Base-by-base conservation (phyloP, 2,888 invertebrate species). In the Eilema depressum region DNA sequence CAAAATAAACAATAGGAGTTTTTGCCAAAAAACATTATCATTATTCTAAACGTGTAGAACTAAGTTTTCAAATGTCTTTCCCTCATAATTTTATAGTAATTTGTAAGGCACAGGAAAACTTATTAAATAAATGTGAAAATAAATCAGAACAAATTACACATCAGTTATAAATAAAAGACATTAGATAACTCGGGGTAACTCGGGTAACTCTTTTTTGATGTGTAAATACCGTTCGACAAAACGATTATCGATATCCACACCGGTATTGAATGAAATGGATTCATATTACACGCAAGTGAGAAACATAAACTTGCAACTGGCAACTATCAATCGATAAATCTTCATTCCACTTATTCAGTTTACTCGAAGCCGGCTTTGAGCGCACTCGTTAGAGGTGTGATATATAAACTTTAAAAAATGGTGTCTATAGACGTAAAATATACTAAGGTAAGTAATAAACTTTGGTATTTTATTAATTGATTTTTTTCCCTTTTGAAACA, bases 341-440 rank as follows among this genome's bases (percentile, higher is more conserved):
- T 37, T 63, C 33, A 30, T 7, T 61, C 20, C 25, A 65, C 62
- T 63, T 30, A 62, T 56, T 79, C 80, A 88, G 88, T 88, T 74
- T 65, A 79, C 73, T 78, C 62, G 70, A 72, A 78, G 76, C 81
- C 81, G 82, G 82, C 78, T 70, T 69, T 65, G 65, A 64, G 67
- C 37, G 59, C 61, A 69, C 75, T 77, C 76, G 76, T 63, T 12
- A 14, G n/a, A 25, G 8, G 53, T 63, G 20, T 70, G 2, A n/a
- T 64, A 41, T 12, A 67, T 8, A 20, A 47, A 64, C 64, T 37
- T 37, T 8, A 66, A 20, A 93, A 87, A 73, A 96, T 96, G 96
- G 94, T 94, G 81, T 92, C 92, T 85, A 93, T 96, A 72, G 92
- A 95, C 79, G 92, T 96, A 26, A 94, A 95, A 88, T 96, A 96